Conservation (phyloP, 2,113 vertebrate genomes). For the Grantiella picta region DNA sequence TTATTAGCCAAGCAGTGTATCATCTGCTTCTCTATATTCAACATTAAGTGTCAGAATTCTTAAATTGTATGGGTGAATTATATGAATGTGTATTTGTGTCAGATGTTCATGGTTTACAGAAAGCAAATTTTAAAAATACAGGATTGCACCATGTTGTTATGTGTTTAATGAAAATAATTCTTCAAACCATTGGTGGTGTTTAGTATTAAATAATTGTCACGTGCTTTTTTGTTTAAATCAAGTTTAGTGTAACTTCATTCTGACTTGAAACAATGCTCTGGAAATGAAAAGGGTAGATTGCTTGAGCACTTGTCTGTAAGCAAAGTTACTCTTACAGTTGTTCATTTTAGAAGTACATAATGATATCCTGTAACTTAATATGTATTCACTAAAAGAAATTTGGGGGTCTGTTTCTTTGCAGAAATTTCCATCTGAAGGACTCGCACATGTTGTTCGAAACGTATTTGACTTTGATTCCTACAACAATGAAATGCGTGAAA, state of each 20-base stretch:
- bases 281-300: neutral
- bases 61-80: neutral
- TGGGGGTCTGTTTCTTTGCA: slow-evolving; percentile 50
- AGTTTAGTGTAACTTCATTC: neutral
- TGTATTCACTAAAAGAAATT: neutral
- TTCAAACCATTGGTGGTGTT: neutral
- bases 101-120: neutral
- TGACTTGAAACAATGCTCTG: neutral
- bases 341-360: neutral
- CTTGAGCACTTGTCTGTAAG: neutral
- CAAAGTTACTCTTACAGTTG: neutral
- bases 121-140: neutral
- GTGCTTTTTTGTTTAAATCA: neutral
- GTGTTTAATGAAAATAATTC: neutral
- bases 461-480: slow-evolving; percentile 99
- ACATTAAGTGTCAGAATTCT: neutral
- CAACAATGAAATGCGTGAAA: slow-evolving; percentile 88
- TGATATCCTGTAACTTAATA: neutral
- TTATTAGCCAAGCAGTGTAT: neutral
- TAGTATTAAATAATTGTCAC: neutral
- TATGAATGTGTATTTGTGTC: neutral
- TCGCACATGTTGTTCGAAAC: slow-evolving; percentile 90
- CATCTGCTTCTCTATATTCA: neutral
- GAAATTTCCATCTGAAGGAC: slow-evolving; percentile 93
- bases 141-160: neutral